Evolutionary conservation across 2,888 invertebrate species (phyloP), one percentile per base, ranked within the genome.

Genomic region (Entomobrya proxima): DNA sequence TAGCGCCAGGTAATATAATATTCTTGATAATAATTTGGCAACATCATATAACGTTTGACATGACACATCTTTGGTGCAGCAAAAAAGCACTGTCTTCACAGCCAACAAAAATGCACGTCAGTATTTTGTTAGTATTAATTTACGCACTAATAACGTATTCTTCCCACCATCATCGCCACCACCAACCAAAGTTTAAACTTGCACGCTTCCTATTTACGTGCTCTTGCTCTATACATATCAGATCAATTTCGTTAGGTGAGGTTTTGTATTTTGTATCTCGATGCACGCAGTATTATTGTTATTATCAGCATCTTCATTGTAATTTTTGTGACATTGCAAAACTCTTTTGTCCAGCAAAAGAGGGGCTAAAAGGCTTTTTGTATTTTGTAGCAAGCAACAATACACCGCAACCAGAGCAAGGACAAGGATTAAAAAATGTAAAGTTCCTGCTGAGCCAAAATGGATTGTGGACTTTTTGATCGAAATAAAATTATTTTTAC

Each of bases 381-480:
- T 18, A 18, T n/a, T 21, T 13, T 35, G 52, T 52, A 11, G 61
- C 32, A 32, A 15, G 27, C 27, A 61, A 61, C 30, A 61, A 61
- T 61, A n/a, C 30, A 15, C 55, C 6, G 55, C 6, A 7, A 61
- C n/a, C n/a, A 18, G 27, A 55, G 35, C 21, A 58, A 30, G 44
- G n/a, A 35, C 50, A 37, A 24, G 27, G 11, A 47, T n/a, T n/a
- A 11, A 64, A 78, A 44, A 64, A 13, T 15, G 11, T 69, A 21
- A 52, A 80, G 79, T 80, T 80, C 79, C 79, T 80, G 79, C 30
- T 55, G 69, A 32, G 55, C 27, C 55, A 35, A 35, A 64, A 64
- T 9, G 32, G 64, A 35, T 64, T 32, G n/a, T n/a, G n/a, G n/a
- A 64, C 35, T 64, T 32, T 35, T 64, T 18, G 30, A 64, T 35